A percentile compares a stretch with the other conserved stretches of the same genome.
phyloP scores from a whole-genome alignment of 2,797 vertebrate genomes.

The Bucorvus abyssinicus region DNA sequence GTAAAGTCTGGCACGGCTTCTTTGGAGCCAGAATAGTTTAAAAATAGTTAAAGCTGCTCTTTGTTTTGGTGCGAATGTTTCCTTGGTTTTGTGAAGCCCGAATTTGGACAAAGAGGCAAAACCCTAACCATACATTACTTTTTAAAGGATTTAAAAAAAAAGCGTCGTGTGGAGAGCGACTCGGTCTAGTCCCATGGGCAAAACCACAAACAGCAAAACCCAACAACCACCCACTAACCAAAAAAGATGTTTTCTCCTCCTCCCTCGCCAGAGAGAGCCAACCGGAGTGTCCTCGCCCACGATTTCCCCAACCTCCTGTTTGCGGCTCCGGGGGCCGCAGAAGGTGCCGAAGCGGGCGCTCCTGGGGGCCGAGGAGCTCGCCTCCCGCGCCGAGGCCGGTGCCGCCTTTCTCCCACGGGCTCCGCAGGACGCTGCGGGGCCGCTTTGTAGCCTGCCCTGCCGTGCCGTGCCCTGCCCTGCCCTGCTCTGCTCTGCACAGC shows the following conservation, averaged over 20 bases:
- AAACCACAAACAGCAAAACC: fast-evolving
- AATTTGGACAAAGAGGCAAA: neutral
- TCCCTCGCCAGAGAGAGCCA: neutral
- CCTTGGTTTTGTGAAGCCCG: neutral
- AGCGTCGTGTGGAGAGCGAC: neutral
- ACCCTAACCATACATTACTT: fast-evolving
- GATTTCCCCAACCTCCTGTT: neutral
- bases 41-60: neutral
- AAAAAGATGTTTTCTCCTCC: neutral
- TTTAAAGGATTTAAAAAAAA: neutral
- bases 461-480: neutral
- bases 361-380: neutral
- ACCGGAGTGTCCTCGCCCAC: neutral
- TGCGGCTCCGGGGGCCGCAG: neutral
- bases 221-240: neutral
- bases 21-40: neutral
- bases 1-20: fast-evolving
- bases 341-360: neutral
- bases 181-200: fast-evolving
- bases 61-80: neutral
- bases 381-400: no score
- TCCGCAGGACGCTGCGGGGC: neutral
- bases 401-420: neutral
- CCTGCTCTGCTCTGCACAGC: neutral
- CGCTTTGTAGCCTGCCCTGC: neutral